Percentiles rank a stretch among this genome's conserved stretches.
Conservation (phyloP, 2,797 vertebrate genomes). For the Poecilia velifera region DNA sequence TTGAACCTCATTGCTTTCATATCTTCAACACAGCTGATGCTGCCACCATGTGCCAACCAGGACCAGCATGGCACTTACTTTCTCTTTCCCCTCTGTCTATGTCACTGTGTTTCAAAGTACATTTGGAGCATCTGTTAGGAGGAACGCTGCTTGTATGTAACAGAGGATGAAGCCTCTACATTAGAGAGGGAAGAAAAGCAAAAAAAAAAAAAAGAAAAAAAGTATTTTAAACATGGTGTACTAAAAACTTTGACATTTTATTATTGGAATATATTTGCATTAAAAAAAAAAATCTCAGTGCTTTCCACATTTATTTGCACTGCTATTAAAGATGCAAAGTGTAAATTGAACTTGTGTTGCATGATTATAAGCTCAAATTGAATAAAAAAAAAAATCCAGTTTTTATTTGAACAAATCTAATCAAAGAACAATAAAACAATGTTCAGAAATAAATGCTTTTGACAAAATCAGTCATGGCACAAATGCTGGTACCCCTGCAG, state of each 20-base stretch:
- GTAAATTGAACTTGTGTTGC: neutral
- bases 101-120: neutral
- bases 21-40: neutral
- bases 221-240: neutral
- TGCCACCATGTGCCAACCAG: neutral
- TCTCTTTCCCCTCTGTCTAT: neutral
- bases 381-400: neutral
- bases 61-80: neutral
- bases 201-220: neutral
- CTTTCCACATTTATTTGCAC: neutral
- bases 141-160: neutral
- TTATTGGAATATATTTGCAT: neutral
- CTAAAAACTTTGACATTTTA: neutral
- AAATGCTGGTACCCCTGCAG: neutral
- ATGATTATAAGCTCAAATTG: neutral
- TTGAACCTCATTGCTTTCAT: neutral
- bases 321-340: neutral
- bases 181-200: neutral
- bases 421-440: neutral
- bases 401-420: neutral
- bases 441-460: neutral
- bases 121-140: neutral
- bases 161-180: neutral
- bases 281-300: neutral
- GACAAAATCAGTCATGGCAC: neutral